These are phyloP conservation scores for Strigamia maritima DNA, from an alignment of 2,888 invertebrate species.

Conservation along the genomic window DNA sequence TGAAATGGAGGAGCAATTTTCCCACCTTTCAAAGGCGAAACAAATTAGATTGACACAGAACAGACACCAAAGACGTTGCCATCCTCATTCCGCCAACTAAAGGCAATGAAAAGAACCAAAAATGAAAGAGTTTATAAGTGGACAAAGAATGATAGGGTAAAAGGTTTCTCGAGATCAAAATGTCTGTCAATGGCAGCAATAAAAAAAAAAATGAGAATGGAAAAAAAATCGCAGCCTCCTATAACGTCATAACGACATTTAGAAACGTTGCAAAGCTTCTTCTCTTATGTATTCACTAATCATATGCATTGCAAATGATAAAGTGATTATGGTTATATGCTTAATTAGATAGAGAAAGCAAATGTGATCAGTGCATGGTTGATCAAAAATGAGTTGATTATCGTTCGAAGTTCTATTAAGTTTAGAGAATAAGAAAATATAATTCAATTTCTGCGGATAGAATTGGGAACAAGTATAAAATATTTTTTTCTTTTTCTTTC, in stretches of 20 bases:
- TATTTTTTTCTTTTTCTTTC: neutral
- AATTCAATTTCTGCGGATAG: neutral
- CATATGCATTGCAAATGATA: neutral
- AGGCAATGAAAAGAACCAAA: constrained; percentile 17
- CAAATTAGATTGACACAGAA: constrained; percentile 34
- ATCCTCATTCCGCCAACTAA: neutral
- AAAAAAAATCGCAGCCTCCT: too few species aligned
- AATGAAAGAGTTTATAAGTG: constrained; percentile 17
- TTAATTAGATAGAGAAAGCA: constrained; percentile 14
- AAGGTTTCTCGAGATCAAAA: neutral
- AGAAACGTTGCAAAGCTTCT: neutral
- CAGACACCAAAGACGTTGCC: constrained; percentile 32
- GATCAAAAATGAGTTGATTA: constrained; percentile 13
- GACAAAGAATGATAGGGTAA: neutral
- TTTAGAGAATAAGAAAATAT: neutral
- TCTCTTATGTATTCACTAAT: neutral
- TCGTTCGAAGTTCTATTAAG: neutral
- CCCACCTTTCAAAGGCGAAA: constrained; percentile 34
- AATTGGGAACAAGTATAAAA: neutral
- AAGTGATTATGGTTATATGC: constrained; percentile 13
- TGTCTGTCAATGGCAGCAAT: neutral
- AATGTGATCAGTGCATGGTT: neutral
- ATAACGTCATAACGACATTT: too few species aligned
- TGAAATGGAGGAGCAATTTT: constrained; percentile 34
- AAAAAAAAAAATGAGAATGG: neutral